Evolutionary conservation across 2,888 invertebrate species (phyloP).

Genomic region (Dryadula phaetusa): DNA sequence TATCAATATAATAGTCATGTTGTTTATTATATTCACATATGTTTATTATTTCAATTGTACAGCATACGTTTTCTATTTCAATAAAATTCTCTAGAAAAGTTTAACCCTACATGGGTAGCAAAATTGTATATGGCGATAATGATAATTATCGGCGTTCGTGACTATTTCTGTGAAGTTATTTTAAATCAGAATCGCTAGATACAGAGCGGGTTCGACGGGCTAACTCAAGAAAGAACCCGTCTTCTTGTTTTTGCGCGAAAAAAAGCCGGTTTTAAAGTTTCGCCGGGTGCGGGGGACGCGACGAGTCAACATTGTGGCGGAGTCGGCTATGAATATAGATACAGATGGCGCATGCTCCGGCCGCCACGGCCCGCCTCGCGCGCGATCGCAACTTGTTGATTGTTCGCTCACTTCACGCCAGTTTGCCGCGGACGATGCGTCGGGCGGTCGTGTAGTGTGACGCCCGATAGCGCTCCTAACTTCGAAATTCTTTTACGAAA

Average conservation of each 20-base stretch:
- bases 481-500: constrained; percentile 81
- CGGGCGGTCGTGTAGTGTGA: constrained; percentile 68
- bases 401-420: constrained; percentile 80
- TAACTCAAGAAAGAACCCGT: constrained; percentile 55
- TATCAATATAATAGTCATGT: no score
- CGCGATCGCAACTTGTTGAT: constrained; percentile 80
- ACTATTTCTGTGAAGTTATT: constrained; percentile 24
- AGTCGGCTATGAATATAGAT: constrained; percentile 71
- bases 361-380: constrained; percentile 70
- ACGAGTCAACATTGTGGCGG: constrained; percentile 64
- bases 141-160: not conserved
- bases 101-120: not conserved
- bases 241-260: constrained; percentile 79
- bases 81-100: not conserved
- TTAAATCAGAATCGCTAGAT: constrained; percentile 52
- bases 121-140: constrained; percentile 3
- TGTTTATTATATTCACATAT: no score
- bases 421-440: constrained; percentile 77
- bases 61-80: not conserved
- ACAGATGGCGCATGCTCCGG: constrained; percentile 76
- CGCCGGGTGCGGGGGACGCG: constrained; percentile 48
- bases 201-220: constrained; percentile 50
- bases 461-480: constrained; percentile 69
- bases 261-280: constrained; percentile 68
- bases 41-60: not conserved